phyloP scores from a whole-genome alignment of 2,113 vertebrate genomes.

The Gymnogyps californianus region DNA sequence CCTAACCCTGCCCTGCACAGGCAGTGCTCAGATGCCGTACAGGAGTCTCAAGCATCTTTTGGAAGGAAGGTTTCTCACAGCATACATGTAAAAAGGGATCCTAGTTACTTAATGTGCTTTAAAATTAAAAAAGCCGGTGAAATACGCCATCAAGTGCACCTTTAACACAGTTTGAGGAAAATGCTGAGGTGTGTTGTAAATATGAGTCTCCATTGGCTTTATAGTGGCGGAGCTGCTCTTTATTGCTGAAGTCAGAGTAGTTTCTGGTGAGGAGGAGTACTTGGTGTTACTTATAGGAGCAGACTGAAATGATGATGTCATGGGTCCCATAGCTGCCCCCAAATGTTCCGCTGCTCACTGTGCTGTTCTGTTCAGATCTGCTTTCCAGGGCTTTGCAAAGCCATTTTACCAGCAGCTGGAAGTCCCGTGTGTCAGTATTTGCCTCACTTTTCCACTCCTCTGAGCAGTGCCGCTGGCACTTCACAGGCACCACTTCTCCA shows the following conservation, averaged over 20 bases:
- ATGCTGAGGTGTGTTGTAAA: neutral
- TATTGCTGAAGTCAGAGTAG: neutral
- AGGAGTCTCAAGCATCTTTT: accelerated
- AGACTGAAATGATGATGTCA: neutral
- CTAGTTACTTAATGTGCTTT: neutral
- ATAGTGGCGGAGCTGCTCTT: neutral
- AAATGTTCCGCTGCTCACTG: accelerated
- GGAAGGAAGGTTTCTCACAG: neutral
- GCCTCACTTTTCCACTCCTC: neutral
- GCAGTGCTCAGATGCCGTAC: accelerated
- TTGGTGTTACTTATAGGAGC: neutral
- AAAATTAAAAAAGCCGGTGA: neutral
- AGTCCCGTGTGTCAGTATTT: accelerated
- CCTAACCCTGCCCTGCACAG: neutral
- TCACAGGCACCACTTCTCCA: neutral
- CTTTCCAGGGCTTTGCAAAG: neutral
- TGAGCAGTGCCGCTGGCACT: neutral
- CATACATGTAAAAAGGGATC: neutral
- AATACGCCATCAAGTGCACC: neutral
- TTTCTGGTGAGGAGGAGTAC: neutral
- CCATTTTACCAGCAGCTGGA: neutral
- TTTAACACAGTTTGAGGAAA: neutral
- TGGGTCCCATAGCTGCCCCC: neutral
- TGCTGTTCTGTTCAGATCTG: neutral
- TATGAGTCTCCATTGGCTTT: accelerated